Evolutionary conservation across 2,797 vertebrate species (phyloP).

Genomic region (Taenioides sp.): DNA sequence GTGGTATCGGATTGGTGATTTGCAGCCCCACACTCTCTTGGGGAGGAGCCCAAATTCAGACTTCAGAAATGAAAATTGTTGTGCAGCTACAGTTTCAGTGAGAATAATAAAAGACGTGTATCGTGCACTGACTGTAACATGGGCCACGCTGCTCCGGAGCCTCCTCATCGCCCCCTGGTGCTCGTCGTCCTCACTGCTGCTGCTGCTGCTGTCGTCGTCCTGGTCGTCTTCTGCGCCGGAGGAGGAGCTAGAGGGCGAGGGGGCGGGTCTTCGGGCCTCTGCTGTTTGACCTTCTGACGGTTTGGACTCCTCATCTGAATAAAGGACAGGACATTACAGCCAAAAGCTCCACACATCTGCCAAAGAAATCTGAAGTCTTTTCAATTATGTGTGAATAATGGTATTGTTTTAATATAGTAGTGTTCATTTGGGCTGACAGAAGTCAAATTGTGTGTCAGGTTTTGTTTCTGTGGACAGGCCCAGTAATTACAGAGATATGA

Average conservation of each 20-base stretch:
- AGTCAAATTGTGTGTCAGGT: neutral
- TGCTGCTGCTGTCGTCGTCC: constrained; percentile 50
- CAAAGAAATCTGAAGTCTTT: neutral
- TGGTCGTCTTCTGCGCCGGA: constrained; percentile 47
- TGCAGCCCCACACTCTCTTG: too few relatives aligned
- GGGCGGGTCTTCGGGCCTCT: constrained; percentile 17
- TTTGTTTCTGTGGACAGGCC: neutral
- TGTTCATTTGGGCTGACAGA: too few relatives aligned
- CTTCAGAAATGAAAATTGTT: too few relatives aligned
- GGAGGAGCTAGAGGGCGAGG: constrained; percentile 12
- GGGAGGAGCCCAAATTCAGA: too few relatives aligned
- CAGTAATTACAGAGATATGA: too few relatives aligned
- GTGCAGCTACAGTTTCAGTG: too few relatives aligned
- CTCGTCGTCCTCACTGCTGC: constrained; percentile 61
- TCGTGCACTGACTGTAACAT: constrained; percentile 70
- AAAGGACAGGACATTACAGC: neutral
- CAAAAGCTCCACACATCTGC: neutral
- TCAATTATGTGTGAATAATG: neutral
- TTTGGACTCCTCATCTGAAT: constrained; percentile 33
- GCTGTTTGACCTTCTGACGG: constrained; percentile 22
- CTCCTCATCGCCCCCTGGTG: constrained; percentile 49
- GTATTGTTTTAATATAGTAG: too few relatives aligned
- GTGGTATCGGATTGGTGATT: too few relatives aligned
- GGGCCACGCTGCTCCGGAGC: constrained; percentile 79
- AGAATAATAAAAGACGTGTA: too few relatives aligned